Evolutionary conservation across 2,797 vertebrate species (phyloP).

Genomic region (Enteromius thamalakanensis): DNA sequence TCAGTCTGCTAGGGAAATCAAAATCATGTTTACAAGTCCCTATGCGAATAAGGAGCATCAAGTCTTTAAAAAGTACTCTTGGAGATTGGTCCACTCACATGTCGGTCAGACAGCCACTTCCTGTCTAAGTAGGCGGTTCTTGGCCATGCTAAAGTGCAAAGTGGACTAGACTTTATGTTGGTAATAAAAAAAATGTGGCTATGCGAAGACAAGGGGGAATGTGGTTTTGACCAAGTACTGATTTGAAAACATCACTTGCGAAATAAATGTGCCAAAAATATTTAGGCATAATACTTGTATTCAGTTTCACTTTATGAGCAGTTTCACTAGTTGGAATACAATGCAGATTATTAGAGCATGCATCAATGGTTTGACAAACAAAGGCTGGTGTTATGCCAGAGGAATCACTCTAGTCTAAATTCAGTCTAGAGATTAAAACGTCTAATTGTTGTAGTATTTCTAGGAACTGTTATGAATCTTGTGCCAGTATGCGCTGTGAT

Average conservation of each 20-base stretch:
- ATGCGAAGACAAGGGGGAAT: slow-evolving; percentile 50
- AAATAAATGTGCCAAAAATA: slow-evolving; percentile 66
- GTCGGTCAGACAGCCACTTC: slow-evolving; percentile 21
- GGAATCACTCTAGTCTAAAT: slow-evolving; percentile 27
- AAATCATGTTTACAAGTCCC: slow-evolving; percentile 3
- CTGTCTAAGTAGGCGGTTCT: slow-evolving; percentile 26
- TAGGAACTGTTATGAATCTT: slow-evolving; percentile 12
- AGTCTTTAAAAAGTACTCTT: background rate
- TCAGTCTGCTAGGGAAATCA: background rate
- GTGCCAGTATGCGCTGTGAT: slow-evolving; percentile 49
- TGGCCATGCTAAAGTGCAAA: slow-evolving; percentile 14
- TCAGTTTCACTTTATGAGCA: slow-evolving; percentile 63
- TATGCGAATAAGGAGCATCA: background rate
- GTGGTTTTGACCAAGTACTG: slow-evolving; percentile 72
- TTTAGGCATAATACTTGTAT: slow-evolving; percentile 70
- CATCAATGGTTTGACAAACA: slow-evolving; percentile 45
- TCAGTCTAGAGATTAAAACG: background rate
- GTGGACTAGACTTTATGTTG: slow-evolving; percentile 7
- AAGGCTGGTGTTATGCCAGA: slow-evolving; percentile 20
- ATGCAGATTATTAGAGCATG: slow-evolving; percentile 55
- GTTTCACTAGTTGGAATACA: slow-evolving; percentile 54
- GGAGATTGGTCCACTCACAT: background rate
- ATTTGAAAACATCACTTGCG: slow-evolving; percentile 70
- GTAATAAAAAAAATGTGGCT: slow-evolving; percentile 17
- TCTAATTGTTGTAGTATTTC: slow-evolving; percentile 14